These are phyloP conservation scores for Pseudopodoces humilis DNA, from an alignment of 2,113 vertebrate genomes.

Conservation along the genomic window DNA sequence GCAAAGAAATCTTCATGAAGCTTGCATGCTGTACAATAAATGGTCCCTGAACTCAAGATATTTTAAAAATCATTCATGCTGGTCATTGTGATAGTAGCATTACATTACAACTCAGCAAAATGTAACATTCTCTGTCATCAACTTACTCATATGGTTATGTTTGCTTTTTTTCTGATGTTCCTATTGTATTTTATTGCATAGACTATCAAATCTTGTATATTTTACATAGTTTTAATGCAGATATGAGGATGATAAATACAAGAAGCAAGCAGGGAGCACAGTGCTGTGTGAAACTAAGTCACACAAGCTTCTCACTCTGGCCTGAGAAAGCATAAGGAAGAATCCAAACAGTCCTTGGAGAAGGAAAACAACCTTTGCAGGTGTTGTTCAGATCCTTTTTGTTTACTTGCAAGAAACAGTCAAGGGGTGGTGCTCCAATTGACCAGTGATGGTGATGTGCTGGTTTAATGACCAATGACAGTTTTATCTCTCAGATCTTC, in stretches of 20 bases:
- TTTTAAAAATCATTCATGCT: neutral
- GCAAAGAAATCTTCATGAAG: neutral
- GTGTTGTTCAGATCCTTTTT: too few relatives aligned
- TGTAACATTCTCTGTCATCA: neutral
- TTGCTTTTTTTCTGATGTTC: neutral
- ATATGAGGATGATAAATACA: neutral
- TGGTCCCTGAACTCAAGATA: neutral
- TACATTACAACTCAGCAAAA: neutral
- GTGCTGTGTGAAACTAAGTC: too few relatives aligned
- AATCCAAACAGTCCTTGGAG: too few relatives aligned
- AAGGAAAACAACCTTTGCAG: too few relatives aligned
- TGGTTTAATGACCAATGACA: too few relatives aligned
- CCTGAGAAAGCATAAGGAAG: too few relatives aligned
- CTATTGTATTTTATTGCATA: neutral
- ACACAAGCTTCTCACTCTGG: too few relatives aligned
- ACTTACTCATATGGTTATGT: neutral
- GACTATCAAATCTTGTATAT: neutral
- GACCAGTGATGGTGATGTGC: too few relatives aligned
- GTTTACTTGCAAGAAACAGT: too few relatives aligned
- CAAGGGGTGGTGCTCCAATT: too few relatives aligned
- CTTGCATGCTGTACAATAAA: neutral
- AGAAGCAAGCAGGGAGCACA: too few relatives aligned
- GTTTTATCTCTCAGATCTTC: too few relatives aligned
- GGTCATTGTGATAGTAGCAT: neutral
- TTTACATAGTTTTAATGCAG: neutral